Evolutionary conservation across 1,140 invertebrate species (phyloP).

Genomic region (Rhizoglyphus robini): DNA sequence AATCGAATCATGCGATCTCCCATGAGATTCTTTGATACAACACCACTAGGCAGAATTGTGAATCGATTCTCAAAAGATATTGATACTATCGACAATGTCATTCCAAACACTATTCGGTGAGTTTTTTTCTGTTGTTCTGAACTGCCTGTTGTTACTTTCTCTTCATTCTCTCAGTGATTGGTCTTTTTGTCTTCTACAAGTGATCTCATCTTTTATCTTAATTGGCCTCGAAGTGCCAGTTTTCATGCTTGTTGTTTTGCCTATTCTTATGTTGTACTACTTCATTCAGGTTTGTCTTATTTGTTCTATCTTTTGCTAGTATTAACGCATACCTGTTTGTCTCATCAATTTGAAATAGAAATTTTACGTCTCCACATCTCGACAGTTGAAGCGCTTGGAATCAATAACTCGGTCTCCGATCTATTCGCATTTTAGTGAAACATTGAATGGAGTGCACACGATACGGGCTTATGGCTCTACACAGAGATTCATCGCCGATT

Average conservation of each 20-base stretch:
- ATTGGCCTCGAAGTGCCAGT: constrained; percentile 41
- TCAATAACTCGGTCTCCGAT: constrained; percentile 42
- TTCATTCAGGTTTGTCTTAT: constrained; percentile 39
- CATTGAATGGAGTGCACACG: constrained; percentile 39
- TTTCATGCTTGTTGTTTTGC: constrained; percentile 42
- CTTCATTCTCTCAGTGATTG: constrained; percentile 23
- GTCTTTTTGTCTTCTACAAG: constrained; percentile 32
- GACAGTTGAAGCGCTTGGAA: constrained; percentile 31
- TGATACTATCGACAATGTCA: constrained; percentile 32
- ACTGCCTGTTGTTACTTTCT: no score
- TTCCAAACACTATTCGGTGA: constrained; percentile 32
- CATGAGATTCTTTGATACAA: constrained; percentile 38
- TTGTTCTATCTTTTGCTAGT: no score
- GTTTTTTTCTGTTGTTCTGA: no score
- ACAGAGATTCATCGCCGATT: constrained; percentile 49
- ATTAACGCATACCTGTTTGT: no score
- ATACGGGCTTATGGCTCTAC: constrained; percentile 43
- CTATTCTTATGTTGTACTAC: constrained; percentile 42
- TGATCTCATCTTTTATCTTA: constrained; percentile 40
- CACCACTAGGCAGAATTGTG: constrained; percentile 36
- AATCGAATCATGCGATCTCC: constrained; percentile 31
- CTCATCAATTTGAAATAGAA: constrained; percentile 16
- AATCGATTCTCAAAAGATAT: constrained; percentile 41
- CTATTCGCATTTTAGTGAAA: constrained; percentile 44
- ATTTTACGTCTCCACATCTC: constrained; percentile 14